Evolutionary conservation across 2,113 vertebrate species (phyloP).

Genomic region (Ciconia boyciana): DNA sequence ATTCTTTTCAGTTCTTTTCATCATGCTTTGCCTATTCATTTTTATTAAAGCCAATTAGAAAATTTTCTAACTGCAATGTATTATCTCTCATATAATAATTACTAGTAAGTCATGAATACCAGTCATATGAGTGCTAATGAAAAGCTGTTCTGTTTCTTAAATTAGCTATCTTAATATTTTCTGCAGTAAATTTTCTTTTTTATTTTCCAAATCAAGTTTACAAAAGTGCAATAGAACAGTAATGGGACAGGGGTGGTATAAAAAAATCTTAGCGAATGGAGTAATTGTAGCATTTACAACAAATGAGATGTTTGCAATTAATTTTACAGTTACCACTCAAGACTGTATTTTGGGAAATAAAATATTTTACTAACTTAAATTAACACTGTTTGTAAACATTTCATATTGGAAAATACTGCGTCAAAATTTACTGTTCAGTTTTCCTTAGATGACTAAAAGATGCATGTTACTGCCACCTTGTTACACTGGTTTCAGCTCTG

Average conservation of each 20-base stretch:
- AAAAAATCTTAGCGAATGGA: not conserved
- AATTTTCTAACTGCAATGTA: not conserved
- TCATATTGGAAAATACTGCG: not conserved
- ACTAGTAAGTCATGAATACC: slow-evolving; percentile 30
- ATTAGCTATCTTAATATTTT: slow-evolving; percentile 49
- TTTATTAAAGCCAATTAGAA: slow-evolving; percentile 38
- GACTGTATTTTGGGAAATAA: slow-evolving; percentile 20
- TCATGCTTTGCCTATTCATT: slow-evolving; percentile 3
- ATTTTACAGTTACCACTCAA: slow-evolving; percentile 19
- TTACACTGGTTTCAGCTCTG: not conserved
- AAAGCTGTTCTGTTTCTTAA: slow-evolving; percentile 47
- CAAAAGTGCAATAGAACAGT: not conserved
- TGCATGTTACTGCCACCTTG: not conserved
- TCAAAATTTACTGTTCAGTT: not conserved
- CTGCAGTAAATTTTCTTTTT: slow-evolving; percentile 8
- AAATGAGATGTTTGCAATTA: slow-evolving; percentile 32
- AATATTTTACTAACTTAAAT: slow-evolving; percentile 25
- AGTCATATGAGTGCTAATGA: slow-evolving; percentile 25
- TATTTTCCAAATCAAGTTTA: slow-evolving; percentile 36
- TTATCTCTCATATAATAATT: slow-evolving; percentile 58
- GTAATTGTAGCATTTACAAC: slow-evolving; percentile 18
- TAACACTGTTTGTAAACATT: not conserved
- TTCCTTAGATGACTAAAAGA: not conserved
- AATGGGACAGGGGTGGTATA: slow-evolving; percentile 11
- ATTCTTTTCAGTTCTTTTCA: slow-evolving; percentile 19